phyloP scores from a whole-genome alignment of 2,113 vertebrate genomes.

The Anarrhichthys ocellatus region DNA sequence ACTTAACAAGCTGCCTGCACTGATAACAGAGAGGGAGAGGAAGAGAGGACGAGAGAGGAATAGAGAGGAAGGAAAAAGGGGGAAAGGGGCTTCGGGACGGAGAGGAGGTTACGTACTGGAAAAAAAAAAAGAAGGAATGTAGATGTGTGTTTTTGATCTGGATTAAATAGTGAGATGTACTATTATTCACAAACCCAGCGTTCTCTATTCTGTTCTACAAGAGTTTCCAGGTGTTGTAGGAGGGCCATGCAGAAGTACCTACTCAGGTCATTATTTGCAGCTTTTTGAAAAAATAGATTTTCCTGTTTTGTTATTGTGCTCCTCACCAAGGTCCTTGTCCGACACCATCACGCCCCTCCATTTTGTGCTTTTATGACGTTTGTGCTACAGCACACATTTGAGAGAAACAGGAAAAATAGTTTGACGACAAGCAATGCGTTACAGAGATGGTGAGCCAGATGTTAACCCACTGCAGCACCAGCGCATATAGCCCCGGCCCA shows the following conservation, averaged over 20 bases:
- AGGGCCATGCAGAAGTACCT: neutral
- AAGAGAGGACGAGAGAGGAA: constrained; percentile 66
- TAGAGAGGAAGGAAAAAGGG: constrained; percentile 73
- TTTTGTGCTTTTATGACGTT: constrained; percentile 21
- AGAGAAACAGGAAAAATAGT: constrained; percentile 42
- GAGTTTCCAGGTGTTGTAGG: constrained; percentile 36
- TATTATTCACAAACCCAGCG: neutral
- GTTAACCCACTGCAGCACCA: constrained; percentile 44
- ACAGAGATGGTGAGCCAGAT: constrained; percentile 68
- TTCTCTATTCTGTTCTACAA: constrained; percentile 6
- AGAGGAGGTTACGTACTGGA: constrained; percentile 43
- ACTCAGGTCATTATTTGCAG: constrained; percentile 1
- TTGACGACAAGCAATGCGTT: constrained; percentile 9
- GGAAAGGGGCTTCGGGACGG: constrained; percentile 37
- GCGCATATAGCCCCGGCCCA: constrained; percentile 12
- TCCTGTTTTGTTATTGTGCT: neutral
- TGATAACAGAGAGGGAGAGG: constrained; percentile 80
- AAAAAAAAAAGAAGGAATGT: constrained; percentile 17
- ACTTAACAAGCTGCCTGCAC: constrained; percentile 84
- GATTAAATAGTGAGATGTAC: constrained; percentile 22
- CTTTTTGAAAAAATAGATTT: neutral
- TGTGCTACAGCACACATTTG: neutral
- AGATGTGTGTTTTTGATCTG: constrained; percentile 44
- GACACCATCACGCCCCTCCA: neutral
- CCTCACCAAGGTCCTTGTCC: neutral